Conservation (phyloP, 1,140 invertebrate genomes). For the Tetramorium simillimum region DNA sequence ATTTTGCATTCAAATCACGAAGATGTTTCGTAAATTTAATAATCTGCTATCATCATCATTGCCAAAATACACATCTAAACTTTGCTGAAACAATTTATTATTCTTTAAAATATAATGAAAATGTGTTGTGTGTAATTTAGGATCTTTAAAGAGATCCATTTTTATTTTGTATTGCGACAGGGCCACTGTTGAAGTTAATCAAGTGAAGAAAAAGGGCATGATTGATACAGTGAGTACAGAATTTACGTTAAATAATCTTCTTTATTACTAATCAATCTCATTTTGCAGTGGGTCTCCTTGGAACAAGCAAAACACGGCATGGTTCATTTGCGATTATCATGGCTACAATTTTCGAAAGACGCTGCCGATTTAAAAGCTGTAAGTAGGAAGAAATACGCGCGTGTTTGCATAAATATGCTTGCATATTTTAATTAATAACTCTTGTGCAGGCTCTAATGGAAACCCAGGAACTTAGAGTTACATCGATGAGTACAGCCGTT, state of each 20-base stretch:
- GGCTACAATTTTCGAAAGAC: constrained; percentile 93
- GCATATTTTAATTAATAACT: constrained; percentile 26
- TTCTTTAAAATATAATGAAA: background rate
- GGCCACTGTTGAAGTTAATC: constrained; percentile 89
- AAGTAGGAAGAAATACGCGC: constrained; percentile 79
- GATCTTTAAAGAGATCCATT: constrained; percentile 12
- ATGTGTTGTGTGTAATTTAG: background rate
- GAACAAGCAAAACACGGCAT: constrained; percentile 97
- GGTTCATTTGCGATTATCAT: constrained; percentile 94
- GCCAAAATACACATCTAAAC: background rate
- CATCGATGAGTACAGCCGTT: constrained; percentile 91
- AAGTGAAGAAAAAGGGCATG: constrained; percentile 88
- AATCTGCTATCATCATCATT: constrained; percentile 30
- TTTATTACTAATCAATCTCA: constrained; percentile 52
- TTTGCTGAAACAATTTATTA: background rate
- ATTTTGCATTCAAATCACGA: background rate
- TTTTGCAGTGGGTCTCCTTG: constrained; percentile 94
- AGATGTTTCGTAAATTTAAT: constrained; percentile 19
- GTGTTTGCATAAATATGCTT: constrained; percentile 57
- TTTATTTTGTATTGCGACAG: constrained; percentile 77
- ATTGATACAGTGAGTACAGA: constrained; percentile 88
- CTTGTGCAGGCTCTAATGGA: constrained; percentile 89
- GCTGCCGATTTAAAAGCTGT: constrained; percentile 91
- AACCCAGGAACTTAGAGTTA: constrained; percentile 91
- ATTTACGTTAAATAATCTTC: background rate